These are phyloP conservation scores for Tinamus major DNA, from an alignment of 2,797 vertebrate genomes.

Conservation along the genomic window DNA sequence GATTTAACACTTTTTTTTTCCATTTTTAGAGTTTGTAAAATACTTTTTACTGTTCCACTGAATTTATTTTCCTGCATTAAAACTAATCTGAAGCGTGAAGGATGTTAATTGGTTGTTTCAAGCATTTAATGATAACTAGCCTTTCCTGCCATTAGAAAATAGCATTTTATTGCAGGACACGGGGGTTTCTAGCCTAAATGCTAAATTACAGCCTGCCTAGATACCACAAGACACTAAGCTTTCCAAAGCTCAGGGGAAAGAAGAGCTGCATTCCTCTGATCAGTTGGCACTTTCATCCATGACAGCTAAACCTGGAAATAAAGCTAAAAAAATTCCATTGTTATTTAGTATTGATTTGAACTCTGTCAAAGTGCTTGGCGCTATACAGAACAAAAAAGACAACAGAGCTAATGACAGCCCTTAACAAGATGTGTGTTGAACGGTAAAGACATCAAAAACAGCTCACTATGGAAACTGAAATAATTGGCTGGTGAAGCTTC, in stretches of 20 bases:
- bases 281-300: not conserved
- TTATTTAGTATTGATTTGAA: constrained; percentile 29
- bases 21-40: not conserved
- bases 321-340: not conserved
- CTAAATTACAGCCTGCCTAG: not conserved
- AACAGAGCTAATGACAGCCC: constrained; percentile 38
- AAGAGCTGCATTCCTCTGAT: constrained; percentile 2
- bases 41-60: fast-evolving
- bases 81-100: not conserved
- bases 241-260: not conserved
- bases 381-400: not conserved
- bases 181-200: not conserved
- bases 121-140: not conserved
- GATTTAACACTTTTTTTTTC: not conserved
- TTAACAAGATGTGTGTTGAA: constrained; percentile 23
- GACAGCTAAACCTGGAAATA: constrained; percentile 38
- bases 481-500: constrained; percentile 45
- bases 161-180: not conserved
- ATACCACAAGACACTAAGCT: not conserved
- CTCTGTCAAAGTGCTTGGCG: constrained; percentile 6
- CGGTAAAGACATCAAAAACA: constrained; percentile 3
- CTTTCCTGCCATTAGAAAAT: not conserved
- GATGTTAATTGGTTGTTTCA: not conserved
- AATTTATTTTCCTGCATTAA: not conserved
- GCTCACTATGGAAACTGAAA: constrained; percentile 50